These are phyloP conservation scores for Lapara coniferarum DNA, from an alignment of 2,888 invertebrate species.

Conservation along the genomic window DNA sequence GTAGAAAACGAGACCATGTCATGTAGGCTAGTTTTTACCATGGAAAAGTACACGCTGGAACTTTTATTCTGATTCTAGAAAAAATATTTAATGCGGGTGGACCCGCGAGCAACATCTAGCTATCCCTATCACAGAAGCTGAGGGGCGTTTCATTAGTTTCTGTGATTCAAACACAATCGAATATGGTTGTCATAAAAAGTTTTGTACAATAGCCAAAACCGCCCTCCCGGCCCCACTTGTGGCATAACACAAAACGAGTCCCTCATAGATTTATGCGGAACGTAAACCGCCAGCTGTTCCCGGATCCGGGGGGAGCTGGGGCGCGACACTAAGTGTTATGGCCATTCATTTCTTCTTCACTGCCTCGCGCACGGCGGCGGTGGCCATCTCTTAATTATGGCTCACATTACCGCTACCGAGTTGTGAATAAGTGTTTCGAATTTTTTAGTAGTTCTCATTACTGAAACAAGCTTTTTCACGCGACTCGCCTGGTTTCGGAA, in stretches of 20 bases:
- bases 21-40: too few species aligned
- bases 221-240: background rate
- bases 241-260: conserved; percentile 15
- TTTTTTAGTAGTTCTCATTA: background rate
- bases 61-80: too few species aligned
- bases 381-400: conserved; percentile 3
- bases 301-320: conserved; percentile 22
- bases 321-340: conserved; percentile 31
- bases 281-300: conserved; percentile 30
- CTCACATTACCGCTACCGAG: background rate
- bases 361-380: conserved; percentile 24
- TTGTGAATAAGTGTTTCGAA: background rate
- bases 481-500: too few species aligned
- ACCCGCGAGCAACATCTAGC: too few species aligned
- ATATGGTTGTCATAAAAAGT: too few species aligned
- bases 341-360: conserved; percentile 31
- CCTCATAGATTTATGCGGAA: conserved; percentile 30
- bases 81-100: too few species aligned
- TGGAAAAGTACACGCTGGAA: too few species aligned
- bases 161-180: too few species aligned
- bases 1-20: too few species aligned
- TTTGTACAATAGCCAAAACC: background rate
- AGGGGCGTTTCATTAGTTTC: too few species aligned
- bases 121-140: too few species aligned
- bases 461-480: too few species aligned